A percentile compares a stretch with the other conserved stretches of the same genome.
These are phyloP conservation scores for Petrocephalus sullivani DNA, from an alignment of 2,797 vertebrate species.

Conservation along the genomic window DNA sequence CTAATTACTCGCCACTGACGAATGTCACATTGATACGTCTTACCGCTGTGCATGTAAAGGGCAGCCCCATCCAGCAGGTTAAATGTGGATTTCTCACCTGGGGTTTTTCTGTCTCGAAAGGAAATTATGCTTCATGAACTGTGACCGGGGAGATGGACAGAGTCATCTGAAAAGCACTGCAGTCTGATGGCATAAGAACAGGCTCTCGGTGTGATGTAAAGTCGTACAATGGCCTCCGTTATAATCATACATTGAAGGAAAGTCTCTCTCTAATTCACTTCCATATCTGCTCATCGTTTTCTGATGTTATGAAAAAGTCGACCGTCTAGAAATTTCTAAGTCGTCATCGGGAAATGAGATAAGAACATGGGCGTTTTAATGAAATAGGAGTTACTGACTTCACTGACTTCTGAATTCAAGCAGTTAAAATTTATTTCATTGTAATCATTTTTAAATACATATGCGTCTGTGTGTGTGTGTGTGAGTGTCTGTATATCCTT, in stretches of 20 bases:
- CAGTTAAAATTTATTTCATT: not conserved
- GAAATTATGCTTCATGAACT: not conserved
- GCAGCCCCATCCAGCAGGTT: not conserved
- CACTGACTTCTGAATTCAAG: not conserved
- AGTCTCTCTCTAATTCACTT: not conserved
- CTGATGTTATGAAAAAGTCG: not conserved
- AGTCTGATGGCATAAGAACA: not conserved
- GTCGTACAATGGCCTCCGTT: not conserved
- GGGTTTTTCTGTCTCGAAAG: not conserved
- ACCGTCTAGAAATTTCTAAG: not conserved
- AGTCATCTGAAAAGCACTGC: not conserved
- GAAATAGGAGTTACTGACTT: not conserved
- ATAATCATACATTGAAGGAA: not conserved
- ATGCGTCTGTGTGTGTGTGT: not conserved
- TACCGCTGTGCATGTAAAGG: not conserved
- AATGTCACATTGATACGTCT: not conserved
- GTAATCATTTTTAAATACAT: not conserved
- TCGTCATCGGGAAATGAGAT: not conserved
- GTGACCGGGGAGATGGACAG: not conserved
- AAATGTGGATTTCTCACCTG: not conserved
- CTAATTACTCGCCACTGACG: constrained; percentile 3
- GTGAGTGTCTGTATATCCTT: not conserved
- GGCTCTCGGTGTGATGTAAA: not conserved
- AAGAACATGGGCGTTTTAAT: not conserved
- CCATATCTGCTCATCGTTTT: not conserved